Evolutionary conservation across 2,113 vertebrate genomes (phyloP).

Genomic region (Brevimyrus niger): DNA sequence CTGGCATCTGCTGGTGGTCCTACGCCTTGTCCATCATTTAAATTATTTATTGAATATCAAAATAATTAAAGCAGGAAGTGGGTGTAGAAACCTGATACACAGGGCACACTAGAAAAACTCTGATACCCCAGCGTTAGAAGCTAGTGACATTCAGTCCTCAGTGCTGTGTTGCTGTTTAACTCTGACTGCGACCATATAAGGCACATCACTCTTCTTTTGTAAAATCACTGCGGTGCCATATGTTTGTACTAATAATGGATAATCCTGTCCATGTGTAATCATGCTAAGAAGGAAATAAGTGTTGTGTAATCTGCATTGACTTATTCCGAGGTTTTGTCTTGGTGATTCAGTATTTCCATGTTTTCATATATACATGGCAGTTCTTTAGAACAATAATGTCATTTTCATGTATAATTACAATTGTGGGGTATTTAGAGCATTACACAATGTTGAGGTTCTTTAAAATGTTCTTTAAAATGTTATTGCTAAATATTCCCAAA

Average conservation of each 20-base stretch:
- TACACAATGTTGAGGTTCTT: background rate
- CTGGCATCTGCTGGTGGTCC: background rate
- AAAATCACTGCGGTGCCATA: slow-evolving; percentile 31
- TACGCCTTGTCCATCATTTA: background rate
- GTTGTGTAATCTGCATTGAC: background rate
- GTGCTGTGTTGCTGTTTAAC: background rate
- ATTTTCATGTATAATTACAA: background rate
- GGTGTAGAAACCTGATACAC: background rate
- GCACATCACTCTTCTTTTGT: background rate
- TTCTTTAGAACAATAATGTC: background rate
- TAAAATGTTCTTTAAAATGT: background rate
- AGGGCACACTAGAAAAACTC: background rate
- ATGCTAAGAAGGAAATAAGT: background rate
- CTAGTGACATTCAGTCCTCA: slow-evolving; percentile 1
- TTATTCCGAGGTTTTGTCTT: background rate
- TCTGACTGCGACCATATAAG: background rate
- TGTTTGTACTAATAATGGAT: slow-evolving; percentile 9
- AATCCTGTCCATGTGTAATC: background rate
- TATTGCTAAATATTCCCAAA: background rate
- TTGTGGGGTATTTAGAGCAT: background rate
- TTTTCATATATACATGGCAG: background rate
- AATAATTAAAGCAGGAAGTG: background rate
- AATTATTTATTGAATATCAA: background rate
- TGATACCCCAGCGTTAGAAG: background rate
- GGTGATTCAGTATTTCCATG: background rate